phyloP scores from a whole-genome alignment of 2,797 vertebrate species.

The Schizothorax lantsangensis region DNA sequence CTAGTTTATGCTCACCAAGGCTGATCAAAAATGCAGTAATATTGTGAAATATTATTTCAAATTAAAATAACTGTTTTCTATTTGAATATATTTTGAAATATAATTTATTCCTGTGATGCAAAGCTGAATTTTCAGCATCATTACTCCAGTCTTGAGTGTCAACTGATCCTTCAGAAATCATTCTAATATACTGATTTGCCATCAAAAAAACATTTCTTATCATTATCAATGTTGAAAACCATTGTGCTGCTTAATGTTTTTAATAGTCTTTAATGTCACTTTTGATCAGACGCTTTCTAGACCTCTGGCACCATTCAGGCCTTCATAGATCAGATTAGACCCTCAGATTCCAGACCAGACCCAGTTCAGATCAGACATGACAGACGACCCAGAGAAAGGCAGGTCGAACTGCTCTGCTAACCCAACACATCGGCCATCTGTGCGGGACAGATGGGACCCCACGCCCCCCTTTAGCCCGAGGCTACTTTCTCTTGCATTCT shows the following conservation, averaged over 20 bases:
- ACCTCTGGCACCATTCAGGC: not conserved
- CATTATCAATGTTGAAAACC: not conserved
- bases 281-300: not conserved
- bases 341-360: conserved; percentile 20
- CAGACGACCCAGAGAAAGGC: conserved; percentile 28
- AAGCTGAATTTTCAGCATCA: not conserved
- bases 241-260: not conserved
- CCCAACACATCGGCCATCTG: conserved; percentile 56
- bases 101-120: not conserved
- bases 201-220: not conserved
- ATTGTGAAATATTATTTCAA: not conserved
- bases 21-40: not conserved
- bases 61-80: not conserved
- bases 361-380: conserved; percentile 15
- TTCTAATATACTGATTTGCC: not conserved
- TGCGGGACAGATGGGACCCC: conserved; percentile 48
- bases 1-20: not conserved
- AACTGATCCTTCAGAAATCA: not conserved
- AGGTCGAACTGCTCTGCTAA: conserved; percentile 32
- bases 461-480: conserved; percentile 37
- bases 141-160: not conserved
- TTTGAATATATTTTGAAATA: not conserved
- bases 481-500: conserved; percentile 39
- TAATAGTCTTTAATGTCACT: not conserved
- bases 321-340: not conserved